These are phyloP conservation scores for Lordiphosa mommai DNA, from an alignment of 1,140 invertebrate genomes.

Conservation along the genomic window DNA sequence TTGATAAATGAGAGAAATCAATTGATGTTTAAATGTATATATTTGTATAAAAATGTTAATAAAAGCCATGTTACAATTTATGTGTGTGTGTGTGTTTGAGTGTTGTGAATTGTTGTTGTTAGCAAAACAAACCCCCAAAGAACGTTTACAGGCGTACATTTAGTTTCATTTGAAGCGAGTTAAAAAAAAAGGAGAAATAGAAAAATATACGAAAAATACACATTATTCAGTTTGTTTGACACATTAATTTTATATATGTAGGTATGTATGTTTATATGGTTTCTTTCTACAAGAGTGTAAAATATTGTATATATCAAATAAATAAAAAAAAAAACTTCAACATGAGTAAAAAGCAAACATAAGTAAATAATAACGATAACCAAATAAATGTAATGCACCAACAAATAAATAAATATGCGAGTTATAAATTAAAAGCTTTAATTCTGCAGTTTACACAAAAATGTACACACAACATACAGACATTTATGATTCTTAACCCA, in stretches of 20 bases:
- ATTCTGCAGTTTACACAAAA: conserved; percentile 10
- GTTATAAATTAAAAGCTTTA: conserved; percentile 27
- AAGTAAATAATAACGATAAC: conserved; percentile 22
- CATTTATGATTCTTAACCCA: conserved; percentile 17
- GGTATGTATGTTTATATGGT: conserved; percentile 26
- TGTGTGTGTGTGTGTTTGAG: conserved; percentile 31
- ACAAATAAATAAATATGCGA: conserved; percentile 32
- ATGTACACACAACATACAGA: conserved; percentile 12
- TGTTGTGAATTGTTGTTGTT: conserved; percentile 27
- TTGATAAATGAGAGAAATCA: conserved; percentile 26
- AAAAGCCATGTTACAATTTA: conserved; percentile 51
- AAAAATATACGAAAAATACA: conserved; percentile 73
- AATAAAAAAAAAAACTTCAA: conserved; percentile 9
- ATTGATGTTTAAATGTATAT: conserved; percentile 8
- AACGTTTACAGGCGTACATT: conserved; percentile 70
- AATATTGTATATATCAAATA: conserved; percentile 34
- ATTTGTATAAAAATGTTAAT: conserved; percentile 45
- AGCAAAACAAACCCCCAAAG: conserved; percentile 70
- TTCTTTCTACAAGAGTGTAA: conserved; percentile 38
- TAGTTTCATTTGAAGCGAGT: conserved; percentile 63
- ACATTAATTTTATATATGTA: conserved; percentile 36
- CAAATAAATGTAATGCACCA: conserved; percentile 40
- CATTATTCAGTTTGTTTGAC: conserved; percentile 69
- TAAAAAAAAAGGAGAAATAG: conserved; percentile 75
- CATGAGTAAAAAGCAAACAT: conserved; percentile 43